A percentile compares a stretch with the other conserved stretches of the same genome.
Evolutionary conservation across 2,113 vertebrate genomes (phyloP).

Genomic region (Crypturellus undulatus): DNA sequence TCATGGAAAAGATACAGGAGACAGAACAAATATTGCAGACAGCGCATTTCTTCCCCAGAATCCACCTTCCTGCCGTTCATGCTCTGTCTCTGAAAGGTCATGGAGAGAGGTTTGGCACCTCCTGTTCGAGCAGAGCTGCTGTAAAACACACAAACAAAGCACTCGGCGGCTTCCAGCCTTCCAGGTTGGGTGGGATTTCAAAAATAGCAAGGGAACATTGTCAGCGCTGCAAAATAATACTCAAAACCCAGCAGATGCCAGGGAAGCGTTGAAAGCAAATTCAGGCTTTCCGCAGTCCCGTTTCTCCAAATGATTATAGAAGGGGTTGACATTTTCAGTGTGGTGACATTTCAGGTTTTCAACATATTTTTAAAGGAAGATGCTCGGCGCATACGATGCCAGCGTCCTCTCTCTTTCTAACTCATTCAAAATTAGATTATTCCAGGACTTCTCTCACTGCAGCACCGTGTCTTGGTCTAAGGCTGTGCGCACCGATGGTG

Average conservation of each 20-base stretch:
- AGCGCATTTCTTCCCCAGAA: neutral
- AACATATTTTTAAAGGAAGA: neutral
- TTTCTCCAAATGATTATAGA: neutral
- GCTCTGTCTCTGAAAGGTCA: neutral
- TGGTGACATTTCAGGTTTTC: neutral
- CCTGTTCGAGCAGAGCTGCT: neutral
- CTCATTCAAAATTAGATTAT: neutral
- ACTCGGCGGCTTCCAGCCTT: neutral
- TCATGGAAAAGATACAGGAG: neutral
- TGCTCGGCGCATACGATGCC: neutral
- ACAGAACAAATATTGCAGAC: neutral
- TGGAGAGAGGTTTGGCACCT: neutral
- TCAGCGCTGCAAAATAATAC: neutral
- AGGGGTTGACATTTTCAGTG: conserved; percentile 28
- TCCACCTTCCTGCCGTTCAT: neutral
- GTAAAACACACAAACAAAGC: neutral
- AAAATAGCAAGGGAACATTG: neutral
- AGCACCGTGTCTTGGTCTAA: neutral
- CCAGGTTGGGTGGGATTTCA: neutral
- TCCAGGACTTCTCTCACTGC: neutral
- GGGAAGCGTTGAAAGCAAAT: neutral
- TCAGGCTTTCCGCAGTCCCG: neutral
- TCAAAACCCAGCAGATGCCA: neutral
- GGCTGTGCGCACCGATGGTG: neutral
- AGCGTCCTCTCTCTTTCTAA: neutral